A percentile compares a stretch with the other conserved stretches of the same genome.
These are phyloP conservation scores for Bombus terrestris DNA, from an alignment of 1,140 invertebrate species.

Conservation along the genomic window DNA sequence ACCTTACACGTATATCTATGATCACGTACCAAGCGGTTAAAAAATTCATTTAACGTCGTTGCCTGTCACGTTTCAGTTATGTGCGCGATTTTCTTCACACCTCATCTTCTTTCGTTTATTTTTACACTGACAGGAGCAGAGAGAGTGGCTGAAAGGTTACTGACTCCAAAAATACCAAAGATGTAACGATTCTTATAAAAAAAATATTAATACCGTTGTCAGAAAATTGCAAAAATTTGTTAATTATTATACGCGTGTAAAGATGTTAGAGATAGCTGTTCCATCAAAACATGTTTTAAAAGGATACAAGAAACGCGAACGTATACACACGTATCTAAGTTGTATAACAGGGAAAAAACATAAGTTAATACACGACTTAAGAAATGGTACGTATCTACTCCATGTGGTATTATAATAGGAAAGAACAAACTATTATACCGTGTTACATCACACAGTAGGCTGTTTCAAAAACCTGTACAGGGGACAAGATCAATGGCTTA, in stretches of 20 bases:
- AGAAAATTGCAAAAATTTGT: background rate
- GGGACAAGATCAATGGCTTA: background rate
- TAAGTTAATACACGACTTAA: too few species aligned
- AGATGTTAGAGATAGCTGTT: background rate
- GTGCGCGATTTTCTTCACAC: background rate
- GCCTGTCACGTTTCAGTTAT: background rate
- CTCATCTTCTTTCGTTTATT: background rate
- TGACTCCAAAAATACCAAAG: background rate
- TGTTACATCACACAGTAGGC: background rate
- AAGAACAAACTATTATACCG: background rate
- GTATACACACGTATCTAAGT: background rate
- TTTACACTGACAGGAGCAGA: background rate
- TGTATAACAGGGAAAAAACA: too few species aligned
- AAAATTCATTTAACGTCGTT: background rate
- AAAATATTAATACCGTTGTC: background rate
- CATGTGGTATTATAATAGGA: too few species aligned
- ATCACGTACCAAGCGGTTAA: background rate
- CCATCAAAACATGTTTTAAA: rapidly evolving
- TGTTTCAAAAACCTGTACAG: background rate
- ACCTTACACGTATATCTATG: too few species aligned
- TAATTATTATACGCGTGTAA: background rate
- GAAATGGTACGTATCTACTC: background rate
- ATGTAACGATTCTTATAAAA: background rate
- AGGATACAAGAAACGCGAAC: background rate
- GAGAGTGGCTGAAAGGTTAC: background rate